Evolutionary conservation across 1,140 invertebrate genomes (phyloP).

Genomic region (Coenobita brevimanus): DNA sequence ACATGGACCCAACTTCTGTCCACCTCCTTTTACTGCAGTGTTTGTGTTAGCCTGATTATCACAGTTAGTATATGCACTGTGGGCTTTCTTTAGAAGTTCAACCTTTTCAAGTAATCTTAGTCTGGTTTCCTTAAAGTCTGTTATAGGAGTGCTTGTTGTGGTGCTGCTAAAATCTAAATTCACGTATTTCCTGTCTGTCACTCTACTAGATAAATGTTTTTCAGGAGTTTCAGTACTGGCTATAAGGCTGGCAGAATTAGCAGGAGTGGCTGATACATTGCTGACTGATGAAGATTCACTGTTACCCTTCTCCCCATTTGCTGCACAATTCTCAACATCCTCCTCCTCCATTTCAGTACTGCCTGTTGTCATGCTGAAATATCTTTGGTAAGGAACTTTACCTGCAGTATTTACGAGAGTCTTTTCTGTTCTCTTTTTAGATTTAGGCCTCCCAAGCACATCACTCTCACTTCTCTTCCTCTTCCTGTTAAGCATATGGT

Average conservation of each 20-base stretch:
- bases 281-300: neutral
- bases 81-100: constrained; percentile 17
- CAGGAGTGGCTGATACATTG: neutral
- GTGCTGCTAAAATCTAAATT: neutral
- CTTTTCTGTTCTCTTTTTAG: constrained; percentile 30
- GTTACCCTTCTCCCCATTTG: neutral
- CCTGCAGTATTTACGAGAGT: neutral
- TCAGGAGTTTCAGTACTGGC: no score
- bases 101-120: constrained; percentile 9
- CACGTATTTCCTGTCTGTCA: neutral
- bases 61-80: neutral
- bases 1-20: neutral
- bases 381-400: constrained; percentile 32
- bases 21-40: neutral
- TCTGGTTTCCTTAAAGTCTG: constrained; percentile 11
- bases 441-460: constrained; percentile 27
- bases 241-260: no score
- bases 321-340: neutral
- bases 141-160: no score
- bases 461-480: constrained; percentile 51
- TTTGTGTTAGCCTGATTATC: neutral
- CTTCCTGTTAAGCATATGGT: constrained; percentile 6
- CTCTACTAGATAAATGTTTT: neutral
- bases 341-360: neutral
- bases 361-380: constrained; percentile 15